Percentiles rank a stretch among this genome's conserved stretches.
Conservation (phyloP, 1,140 invertebrate genomes). For the Limonius californicus region DNA sequence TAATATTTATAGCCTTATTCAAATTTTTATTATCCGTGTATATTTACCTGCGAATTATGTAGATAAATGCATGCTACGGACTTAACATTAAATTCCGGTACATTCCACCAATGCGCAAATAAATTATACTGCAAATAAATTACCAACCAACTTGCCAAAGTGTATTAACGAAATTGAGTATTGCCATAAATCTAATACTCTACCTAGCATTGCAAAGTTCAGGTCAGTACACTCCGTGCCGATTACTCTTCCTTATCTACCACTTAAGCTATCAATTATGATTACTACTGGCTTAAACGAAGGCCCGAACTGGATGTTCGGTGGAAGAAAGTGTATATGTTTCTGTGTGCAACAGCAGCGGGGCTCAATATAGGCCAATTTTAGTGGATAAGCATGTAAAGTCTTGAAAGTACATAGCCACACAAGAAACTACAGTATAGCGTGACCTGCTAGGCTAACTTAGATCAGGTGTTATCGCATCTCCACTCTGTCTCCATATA, state of each 20-base stretch:
- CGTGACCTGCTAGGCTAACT: slow-evolving; percentile 31
- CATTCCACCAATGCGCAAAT: slow-evolving; percentile 13
- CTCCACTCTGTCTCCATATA: slow-evolving; percentile 40
- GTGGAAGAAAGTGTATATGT: too few species aligned
- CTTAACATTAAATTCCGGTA: background rate
- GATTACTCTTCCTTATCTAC: slow-evolving; percentile 8
- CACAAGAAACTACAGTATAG: background rate
- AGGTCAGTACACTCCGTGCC: background rate
- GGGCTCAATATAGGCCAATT: too few species aligned
- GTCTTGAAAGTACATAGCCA: too few species aligned
- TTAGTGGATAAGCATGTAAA: too few species aligned
- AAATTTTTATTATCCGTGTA: background rate
- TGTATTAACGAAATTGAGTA: slow-evolving; percentile 34
- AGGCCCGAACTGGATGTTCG: background rate
- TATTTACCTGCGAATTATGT: background rate
- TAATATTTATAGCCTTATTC: background rate
- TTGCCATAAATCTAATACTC: slow-evolving; percentile 27
- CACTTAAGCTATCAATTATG: background rate
- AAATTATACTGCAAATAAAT: slow-evolving; percentile 30
- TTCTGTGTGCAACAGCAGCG: too few species aligned
- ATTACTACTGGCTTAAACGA: background rate
- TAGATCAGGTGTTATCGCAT: slow-evolving; percentile 41
- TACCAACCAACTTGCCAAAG: slow-evolving; percentile 30
- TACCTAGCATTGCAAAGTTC: slow-evolving; percentile 3
- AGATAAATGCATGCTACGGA: background rate